Evolutionary conservation across 53 echinoderm and acorn worm genomes (phyloP).

Genomic region (Hippasteria phrygiana): DNA sequence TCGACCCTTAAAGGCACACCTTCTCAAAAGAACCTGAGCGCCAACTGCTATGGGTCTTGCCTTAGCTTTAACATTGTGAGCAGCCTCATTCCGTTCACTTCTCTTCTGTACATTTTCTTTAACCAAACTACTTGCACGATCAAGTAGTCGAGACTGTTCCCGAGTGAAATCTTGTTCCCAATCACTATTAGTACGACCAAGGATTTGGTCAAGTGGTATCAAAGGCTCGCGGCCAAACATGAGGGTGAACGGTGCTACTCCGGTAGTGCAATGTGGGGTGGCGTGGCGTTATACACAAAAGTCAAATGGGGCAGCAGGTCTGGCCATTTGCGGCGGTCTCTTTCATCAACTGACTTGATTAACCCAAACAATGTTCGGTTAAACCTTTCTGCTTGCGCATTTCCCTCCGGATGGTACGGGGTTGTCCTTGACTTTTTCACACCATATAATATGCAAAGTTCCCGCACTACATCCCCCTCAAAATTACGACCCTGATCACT

Average conservation of each 20-base stretch:
- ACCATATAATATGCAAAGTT: too few species aligned
- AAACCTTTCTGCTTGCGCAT: too few species aligned
- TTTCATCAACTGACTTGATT: constrained; percentile 33
- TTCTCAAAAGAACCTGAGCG: constrained; percentile 50
- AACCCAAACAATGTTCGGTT: constrained; percentile 24
- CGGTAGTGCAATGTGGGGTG: constrained; percentile 14
- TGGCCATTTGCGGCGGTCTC: not conserved
- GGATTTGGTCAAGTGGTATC: constrained; percentile 22
- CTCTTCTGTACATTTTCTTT: not conserved
- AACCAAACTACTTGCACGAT: not conserved
- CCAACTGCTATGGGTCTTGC: not conserved
- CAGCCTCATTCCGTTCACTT: not conserved
- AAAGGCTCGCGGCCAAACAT: constrained; percentile 28
- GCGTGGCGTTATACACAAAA: constrained; percentile 61
- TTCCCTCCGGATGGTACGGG: too few species aligned
- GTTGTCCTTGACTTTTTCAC: too few species aligned
- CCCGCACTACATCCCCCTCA: constrained; percentile 68
- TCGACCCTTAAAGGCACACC: constrained; percentile 64
- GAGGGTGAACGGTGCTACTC: not conserved
- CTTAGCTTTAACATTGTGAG: not conserved
- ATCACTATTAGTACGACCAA: too few species aligned
- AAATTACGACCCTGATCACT: too few species aligned
- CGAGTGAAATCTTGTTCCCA: not conserved
- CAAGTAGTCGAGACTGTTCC: not conserved
- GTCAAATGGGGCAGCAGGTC: constrained; percentile 35